A percentile compares a stretch with the other conserved stretches of the same genome.
Conservation (phyloP, 1,140 invertebrate species). For the Drosophila varians region DNA sequence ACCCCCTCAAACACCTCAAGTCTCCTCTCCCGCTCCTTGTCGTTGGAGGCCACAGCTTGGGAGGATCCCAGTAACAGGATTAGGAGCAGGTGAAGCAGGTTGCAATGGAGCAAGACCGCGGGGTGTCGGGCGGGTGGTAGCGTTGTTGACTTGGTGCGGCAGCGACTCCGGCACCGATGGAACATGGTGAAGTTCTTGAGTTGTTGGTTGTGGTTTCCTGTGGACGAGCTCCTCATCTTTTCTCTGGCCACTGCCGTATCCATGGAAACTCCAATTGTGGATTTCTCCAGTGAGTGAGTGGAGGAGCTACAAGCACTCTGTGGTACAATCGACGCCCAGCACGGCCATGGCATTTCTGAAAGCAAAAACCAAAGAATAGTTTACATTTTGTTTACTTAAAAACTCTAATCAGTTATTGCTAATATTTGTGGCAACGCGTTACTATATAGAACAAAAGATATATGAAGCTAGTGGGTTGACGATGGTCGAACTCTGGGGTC, state of each 20-base stretch:
- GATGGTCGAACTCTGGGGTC: too few relatives aligned
- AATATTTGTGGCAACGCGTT: not conserved
- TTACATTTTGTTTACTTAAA: not conserved
- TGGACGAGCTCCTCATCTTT: slow-evolving; percentile 10
- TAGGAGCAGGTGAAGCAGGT: slow-evolving; percentile 7
- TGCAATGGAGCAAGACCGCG: slow-evolving; percentile 16
- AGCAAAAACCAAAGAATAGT: not conserved
- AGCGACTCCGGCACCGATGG: slow-evolving; percentile 61
- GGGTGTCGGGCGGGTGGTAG: slow-evolving; percentile 20
- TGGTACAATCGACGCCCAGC: slow-evolving; percentile 16
- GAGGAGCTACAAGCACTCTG: slow-evolving; percentile 29
- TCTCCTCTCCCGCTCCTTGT: slow-evolving; percentile 89
- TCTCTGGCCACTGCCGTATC: slow-evolving; percentile 13
- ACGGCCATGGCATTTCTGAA: slow-evolving; percentile 34
- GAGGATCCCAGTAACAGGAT: slow-evolving; percentile 13
- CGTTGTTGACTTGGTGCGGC: not conserved
- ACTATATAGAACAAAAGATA: not conserved
- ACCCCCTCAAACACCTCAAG: slow-evolving; percentile 94
- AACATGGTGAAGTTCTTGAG: slow-evolving; percentile 63
- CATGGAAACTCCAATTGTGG: slow-evolving; percentile 10
- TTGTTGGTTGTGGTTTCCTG: slow-evolving; percentile 9
- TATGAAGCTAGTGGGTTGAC: too few relatives aligned
- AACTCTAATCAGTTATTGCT: not conserved
- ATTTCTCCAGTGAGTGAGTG: slow-evolving; percentile 9
- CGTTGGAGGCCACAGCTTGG: slow-evolving; percentile 16